A percentile compares a stretch with the other conserved stretches of the same genome.
These are phyloP conservation scores for Tauraco erythrolophus DNA, from an alignment of 2,113 vertebrate species.

Conservation along the genomic window DNA sequence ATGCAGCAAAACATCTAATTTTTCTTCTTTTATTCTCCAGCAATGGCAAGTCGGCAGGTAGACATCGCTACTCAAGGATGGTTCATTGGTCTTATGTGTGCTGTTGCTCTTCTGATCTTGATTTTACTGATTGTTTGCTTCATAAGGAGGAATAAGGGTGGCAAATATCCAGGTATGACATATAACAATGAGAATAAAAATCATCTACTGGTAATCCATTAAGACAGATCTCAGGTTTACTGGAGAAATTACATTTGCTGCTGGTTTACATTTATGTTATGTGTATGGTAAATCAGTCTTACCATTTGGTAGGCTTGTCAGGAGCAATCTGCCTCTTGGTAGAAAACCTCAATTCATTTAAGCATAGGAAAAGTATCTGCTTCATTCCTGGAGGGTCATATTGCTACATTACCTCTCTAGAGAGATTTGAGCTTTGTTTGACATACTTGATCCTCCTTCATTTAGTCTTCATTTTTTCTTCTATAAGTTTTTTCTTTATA, in stretches of 20 bases:
- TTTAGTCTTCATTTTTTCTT: background rate
- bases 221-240: background rate
- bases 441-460: background rate
- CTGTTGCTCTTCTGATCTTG: constrained; percentile 96
- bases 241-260: background rate
- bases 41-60: constrained; percentile 93
- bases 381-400: background rate
- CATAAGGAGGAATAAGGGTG: constrained; percentile 98
- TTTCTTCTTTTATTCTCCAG: constrained; percentile 72
- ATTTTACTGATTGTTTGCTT: constrained; percentile 98
- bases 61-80: constrained; percentile 98
- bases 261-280: background rate
- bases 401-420: background rate
- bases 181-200: background rate
- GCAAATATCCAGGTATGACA: constrained; percentile 95
- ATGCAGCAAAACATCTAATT: background rate
- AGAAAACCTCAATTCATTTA: background rate
- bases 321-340: background rate
- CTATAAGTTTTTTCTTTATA: background rate
- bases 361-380: background rate
- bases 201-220: background rate
- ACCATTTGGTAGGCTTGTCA: background rate
- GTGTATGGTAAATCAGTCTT: background rate
- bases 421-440: background rate
- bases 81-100: constrained; percentile 99